phyloP scores from a whole-genome alignment of 2,113 vertebrate species.

The Xiphophorus maculatus region DNA sequence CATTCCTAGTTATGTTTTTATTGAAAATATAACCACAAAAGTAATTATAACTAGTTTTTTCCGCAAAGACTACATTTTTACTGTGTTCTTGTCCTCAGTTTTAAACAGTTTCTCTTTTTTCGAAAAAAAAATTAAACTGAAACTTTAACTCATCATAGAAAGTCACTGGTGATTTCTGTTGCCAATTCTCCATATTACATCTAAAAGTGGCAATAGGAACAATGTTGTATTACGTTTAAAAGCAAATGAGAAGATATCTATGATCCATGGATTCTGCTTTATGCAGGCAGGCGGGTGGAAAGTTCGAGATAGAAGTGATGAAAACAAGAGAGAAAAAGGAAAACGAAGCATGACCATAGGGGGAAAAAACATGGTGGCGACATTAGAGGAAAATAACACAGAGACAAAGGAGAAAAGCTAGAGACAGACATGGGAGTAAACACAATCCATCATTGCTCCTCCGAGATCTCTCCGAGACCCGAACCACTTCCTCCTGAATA shows the following conservation, averaged over 20 bases:
- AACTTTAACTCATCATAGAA: too few species aligned
- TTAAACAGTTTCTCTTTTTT: too few species aligned
- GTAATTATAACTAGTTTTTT: too few species aligned
- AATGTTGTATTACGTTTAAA: too few species aligned
- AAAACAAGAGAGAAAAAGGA: background rate
- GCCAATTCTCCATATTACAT: too few species aligned
- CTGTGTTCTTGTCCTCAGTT: too few species aligned
- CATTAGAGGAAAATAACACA: constrained; percentile 1
- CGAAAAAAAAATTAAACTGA: too few species aligned
- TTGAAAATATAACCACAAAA: too few species aligned
- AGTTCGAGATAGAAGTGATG: background rate
- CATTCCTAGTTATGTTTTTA: too few species aligned
- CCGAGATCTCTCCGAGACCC: constrained; percentile 16
- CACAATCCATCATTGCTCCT: constrained; percentile 72
- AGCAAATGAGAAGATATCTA: background rate
- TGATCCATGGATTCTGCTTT: background rate
- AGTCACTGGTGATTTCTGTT: too few species aligned
- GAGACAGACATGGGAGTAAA: constrained; percentile 56
- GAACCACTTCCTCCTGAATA: constrained; percentile 40
- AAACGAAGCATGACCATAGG: background rate
- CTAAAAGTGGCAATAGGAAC: too few species aligned
- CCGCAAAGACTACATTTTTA: too few species aligned
- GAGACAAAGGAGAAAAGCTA: constrained; percentile 15
- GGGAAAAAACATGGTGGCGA: background rate
- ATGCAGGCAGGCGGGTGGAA: background rate